A percentile compares a stretch with the other conserved stretches of the same genome.
These are phyloP conservation scores for Xanthostigma xanthostigma DNA, from an alignment of 2,888 invertebrate species.

Conservation along the genomic window DNA sequence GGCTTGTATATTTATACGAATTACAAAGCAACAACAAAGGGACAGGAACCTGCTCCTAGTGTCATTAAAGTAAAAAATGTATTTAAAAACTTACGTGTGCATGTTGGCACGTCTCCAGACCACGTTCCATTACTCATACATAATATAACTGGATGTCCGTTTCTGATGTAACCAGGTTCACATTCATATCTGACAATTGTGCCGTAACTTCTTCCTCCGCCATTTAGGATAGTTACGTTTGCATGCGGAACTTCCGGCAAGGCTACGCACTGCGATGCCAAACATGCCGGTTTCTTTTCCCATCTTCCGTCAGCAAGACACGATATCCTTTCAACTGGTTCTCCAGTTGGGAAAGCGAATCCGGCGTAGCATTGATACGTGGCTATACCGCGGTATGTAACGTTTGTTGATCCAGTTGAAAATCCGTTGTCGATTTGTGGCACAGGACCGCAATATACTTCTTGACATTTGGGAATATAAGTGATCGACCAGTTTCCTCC, in stretches of 20 bases:
- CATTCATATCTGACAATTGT: constrained; percentile 87
- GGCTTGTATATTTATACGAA: not conserved
- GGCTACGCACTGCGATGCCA: constrained; percentile 83
- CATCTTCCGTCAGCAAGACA: constrained; percentile 82
- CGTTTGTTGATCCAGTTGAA: constrained; percentile 89
- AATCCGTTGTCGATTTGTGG: constrained; percentile 97
- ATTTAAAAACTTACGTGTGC: constrained; percentile 45
- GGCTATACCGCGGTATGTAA: constrained; percentile 83
- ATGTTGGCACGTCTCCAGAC: constrained; percentile 82
- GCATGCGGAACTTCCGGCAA: constrained; percentile 77
- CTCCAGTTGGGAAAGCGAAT: constrained; percentile 79
- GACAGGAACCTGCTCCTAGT: not conserved
- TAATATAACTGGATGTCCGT: constrained; percentile 76
- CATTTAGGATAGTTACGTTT: constrained; percentile 73
- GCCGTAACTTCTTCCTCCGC: constrained; percentile 83
- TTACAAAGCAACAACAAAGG: not conserved
- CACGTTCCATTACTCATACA: constrained; percentile 94
- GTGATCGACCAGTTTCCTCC: constrained; percentile 87
- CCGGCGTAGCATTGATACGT: constrained; percentile 96
- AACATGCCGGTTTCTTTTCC: constrained; percentile 83
- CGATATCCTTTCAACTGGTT: constrained; percentile 76
- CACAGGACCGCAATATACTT: constrained; percentile 94
- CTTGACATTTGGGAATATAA: constrained; percentile 87
- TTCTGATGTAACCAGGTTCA: constrained; percentile 77
- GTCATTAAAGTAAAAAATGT: not conserved